These are phyloP conservation scores for Amphibalanus amphitrite DNA, from an alignment of 1,140 invertebrate genomes.

Conservation along the genomic window DNA sequence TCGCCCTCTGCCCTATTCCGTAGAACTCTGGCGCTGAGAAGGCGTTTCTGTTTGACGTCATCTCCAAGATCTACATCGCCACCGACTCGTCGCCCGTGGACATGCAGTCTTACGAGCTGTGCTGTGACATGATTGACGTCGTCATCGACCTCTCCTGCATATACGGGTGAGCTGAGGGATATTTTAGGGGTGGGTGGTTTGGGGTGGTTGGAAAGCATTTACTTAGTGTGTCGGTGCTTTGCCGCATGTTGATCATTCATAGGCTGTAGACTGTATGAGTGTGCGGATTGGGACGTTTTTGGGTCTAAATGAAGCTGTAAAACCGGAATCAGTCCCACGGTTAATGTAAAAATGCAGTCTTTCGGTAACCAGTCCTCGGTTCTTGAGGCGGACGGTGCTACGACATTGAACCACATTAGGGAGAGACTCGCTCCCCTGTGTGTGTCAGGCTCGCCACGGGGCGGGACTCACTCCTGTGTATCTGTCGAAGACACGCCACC, in stretches of 20 bases:
- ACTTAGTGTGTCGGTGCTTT: background rate
- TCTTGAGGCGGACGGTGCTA: no score
- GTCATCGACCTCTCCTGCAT: conserved; percentile 97
- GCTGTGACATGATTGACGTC: conserved; percentile 99
- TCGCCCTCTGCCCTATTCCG: conserved; percentile 15
- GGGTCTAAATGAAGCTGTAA: background rate
- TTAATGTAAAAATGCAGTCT: no score
- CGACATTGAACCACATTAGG: no score
- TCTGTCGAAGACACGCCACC: no score
- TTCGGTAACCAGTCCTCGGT: no score
- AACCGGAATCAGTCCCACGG: no score
- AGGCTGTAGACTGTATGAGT: background rate
- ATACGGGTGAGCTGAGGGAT: conserved; percentile 60
- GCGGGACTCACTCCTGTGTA: no score
- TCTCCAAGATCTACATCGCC: conserved; percentile 93
- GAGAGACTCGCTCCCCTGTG: no score
- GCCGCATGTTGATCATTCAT: background rate
- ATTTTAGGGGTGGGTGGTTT: background rate
- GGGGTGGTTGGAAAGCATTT: background rate
- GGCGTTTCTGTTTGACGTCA: conserved; percentile 47
- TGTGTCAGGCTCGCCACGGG: no score
- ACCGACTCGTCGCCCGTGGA: conserved; percentile 98
- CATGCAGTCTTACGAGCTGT: conserved; percentile 98
- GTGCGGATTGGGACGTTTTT: background rate
- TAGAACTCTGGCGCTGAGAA: conserved; percentile 48